Conservation (phyloP, 1,140 invertebrate species). For the Tribolium castaneum region DNA sequence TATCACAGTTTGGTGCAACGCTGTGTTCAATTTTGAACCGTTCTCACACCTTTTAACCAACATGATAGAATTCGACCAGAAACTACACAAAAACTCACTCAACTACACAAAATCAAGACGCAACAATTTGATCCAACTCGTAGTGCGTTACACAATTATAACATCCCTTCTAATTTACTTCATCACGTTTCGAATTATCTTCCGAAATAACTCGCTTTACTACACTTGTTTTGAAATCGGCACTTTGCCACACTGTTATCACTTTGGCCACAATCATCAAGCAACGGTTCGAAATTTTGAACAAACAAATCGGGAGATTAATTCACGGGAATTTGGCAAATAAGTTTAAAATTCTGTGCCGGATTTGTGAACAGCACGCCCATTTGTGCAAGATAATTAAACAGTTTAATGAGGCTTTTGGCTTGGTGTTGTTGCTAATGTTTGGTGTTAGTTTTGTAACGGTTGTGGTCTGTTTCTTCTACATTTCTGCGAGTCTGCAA, state of each 20-base stretch:
- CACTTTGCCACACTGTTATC: not conserved
- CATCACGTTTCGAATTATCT: not conserved
- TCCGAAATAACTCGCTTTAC: not conserved
- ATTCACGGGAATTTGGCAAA: not conserved
- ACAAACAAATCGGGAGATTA: not conserved
- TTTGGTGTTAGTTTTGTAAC: slow-evolving; percentile 46
- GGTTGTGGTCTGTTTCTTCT: slow-evolving; percentile 7
- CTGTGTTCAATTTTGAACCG: not conserved
- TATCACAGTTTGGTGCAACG: not conserved
- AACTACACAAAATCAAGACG: not conserved
- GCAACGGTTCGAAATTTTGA: not conserved
- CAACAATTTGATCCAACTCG: not conserved
- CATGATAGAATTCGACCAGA: not conserved
- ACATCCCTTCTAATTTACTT: not conserved
- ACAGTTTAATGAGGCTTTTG: slow-evolving; percentile 45
- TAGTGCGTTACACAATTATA: not conserved
- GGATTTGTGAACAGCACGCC: slow-evolving; percentile 32
- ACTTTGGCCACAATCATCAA: not conserved
- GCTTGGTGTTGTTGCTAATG: slow-evolving; percentile 40
- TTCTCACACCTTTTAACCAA: not conserved
- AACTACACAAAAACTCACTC: not conserved
- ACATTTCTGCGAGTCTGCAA: not conserved
- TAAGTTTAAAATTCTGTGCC: not conserved
- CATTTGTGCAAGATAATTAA: slow-evolving; percentile 42
- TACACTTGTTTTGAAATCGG: not conserved